Base-by-base conservation (phyloP, 2,113 vertebrate genomes). In the Reinhardtius hippoglossoides region DNA sequence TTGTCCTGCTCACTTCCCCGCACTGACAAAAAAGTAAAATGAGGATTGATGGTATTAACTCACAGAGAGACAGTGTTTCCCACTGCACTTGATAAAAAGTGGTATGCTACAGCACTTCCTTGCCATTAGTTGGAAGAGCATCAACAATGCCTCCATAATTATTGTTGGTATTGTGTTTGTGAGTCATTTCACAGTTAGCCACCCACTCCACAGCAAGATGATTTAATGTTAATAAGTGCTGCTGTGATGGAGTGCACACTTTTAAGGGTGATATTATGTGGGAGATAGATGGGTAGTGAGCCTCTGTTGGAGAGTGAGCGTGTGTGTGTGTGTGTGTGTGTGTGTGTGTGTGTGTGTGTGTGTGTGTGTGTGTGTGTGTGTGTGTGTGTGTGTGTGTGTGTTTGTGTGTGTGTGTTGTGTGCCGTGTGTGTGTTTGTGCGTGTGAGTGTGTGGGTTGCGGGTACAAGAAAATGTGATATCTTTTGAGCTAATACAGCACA, bases 161-260 rank as follows among this genome's bases (percentile, higher is more conserved):
- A 82, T 83, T 86, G 84, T 70, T 80, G 81, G 65, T 82, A 80
- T 84, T 90, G 79, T 86, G 70, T 81, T 69, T 80, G 72, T 90
- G 85, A 89, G 79, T 87, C 81, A 91, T 90, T 89, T 88, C 78
- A 80, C 84, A 89, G 85, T 78, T 84, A 91, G 67, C 87, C 89
- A 84, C 87, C 84, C 85, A 88, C 90, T 88, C 87, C 75, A 80
- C 24, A 56, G 75, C 60, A 56, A 67, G 35, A 76, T 74, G 82
- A 89, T 87, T 87, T 91, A 78, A 88, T 88, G 83, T 78, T 86
- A 87, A 86, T 89, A 86, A 90, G 85, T 74, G 23, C 4, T 4
- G 67, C 50, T 81, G 62, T 87, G 79, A 78, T 85, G 86, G 69
- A 90, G 78, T 69, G 85, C 82, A 74, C 73, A 85, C 60, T 80